phyloP scores from a whole-genome alignment of 2,797 vertebrate species.

The Avahi laniger region DNA sequence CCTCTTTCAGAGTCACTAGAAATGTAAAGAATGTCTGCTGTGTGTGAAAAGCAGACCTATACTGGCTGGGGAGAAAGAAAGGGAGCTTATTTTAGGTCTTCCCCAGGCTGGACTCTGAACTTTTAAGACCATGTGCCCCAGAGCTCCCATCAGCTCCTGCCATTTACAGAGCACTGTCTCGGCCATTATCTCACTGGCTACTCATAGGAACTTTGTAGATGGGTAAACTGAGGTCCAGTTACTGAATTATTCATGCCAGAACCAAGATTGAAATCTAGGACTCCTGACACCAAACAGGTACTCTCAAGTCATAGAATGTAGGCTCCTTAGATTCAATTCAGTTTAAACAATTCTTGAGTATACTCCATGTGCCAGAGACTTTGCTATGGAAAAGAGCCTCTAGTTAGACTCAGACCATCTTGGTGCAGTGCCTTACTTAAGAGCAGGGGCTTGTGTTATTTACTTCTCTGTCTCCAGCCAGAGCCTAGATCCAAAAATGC shows the following conservation, averaged over 20 bases:
- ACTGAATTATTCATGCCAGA: conserved; percentile 6
- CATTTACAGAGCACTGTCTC: neutral
- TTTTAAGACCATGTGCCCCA: neutral
- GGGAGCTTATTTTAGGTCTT: neutral
- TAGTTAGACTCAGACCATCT: neutral
- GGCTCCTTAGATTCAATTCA: neutral
- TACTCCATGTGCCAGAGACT: neutral
- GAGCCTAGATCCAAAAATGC: conserved; percentile 12
- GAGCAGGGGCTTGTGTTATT: neutral
- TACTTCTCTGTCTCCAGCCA: neutral
- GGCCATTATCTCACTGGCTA: neutral
- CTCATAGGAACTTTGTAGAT: neutral
- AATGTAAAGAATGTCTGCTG: neutral
- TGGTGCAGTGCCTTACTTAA: neutral
- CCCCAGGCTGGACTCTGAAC: neutral
- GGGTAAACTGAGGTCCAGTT: neutral
- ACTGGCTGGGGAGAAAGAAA: neutral
- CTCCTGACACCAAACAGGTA: neutral
- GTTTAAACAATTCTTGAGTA: neutral
- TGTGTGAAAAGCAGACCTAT: neutral
- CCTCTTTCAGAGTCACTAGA: neutral
- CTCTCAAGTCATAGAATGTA: neutral
- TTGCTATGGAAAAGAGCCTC: neutral
- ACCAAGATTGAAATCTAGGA: neutral
- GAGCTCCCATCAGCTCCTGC: neutral